Evolutionary conservation across 2,888 invertebrate species (phyloP).

Genomic region (Timema podura): DNA sequence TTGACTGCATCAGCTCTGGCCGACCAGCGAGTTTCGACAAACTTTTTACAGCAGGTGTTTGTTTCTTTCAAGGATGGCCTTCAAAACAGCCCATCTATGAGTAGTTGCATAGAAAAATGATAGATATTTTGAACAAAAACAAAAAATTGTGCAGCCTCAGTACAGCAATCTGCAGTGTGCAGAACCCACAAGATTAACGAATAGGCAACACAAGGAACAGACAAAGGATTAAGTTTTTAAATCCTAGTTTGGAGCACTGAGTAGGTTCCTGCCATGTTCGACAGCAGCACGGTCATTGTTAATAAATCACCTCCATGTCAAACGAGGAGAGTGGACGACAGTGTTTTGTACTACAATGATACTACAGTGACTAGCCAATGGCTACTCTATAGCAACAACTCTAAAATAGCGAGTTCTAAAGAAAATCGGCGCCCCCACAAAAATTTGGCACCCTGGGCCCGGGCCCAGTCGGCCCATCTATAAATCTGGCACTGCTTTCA

Average conservation of each 20-base stretch:
- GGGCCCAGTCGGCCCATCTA: too few species aligned
- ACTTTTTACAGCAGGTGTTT: background rate
- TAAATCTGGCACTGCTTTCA: too few species aligned
- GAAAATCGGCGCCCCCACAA: too few species aligned
- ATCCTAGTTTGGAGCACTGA: background rate
- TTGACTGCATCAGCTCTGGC: background rate
- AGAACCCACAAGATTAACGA: background rate
- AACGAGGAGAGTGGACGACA: too few species aligned
- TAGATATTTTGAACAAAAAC: background rate
- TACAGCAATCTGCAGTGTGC: background rate
- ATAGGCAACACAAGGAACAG: background rate
- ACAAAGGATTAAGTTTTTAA: background rate
- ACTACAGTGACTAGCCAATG: too few species aligned
- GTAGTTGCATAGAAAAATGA: background rate
- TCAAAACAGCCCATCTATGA: background rate
- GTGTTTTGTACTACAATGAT: too few species aligned
- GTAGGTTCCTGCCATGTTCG: background rate
- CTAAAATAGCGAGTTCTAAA: too few species aligned
- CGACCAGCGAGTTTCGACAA: background rate
- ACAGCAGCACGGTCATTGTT: background rate
- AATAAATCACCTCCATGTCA: too few species aligned
- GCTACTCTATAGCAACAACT: too few species aligned
- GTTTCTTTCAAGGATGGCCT: background rate
- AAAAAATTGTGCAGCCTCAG: background rate
- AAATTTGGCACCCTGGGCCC: too few species aligned